Conservation (phyloP, 1,140 invertebrate genomes). For the Drosophila watanabei region DNA sequence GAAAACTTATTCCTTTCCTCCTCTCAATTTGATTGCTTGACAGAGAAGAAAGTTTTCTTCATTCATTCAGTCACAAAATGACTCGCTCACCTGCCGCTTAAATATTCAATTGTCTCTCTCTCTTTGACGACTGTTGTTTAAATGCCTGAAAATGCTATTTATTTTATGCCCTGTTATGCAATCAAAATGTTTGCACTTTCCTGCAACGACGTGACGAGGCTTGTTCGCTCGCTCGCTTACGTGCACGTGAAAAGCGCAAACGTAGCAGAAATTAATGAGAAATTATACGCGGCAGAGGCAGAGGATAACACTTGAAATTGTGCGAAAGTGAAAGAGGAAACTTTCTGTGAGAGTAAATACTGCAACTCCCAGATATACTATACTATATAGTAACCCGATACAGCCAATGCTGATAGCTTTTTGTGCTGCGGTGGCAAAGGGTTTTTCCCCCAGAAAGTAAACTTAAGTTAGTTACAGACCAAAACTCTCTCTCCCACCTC, state of each 20-base stretch:
- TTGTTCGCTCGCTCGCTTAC: constrained; percentile 13
- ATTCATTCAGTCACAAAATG: constrained; percentile 25
- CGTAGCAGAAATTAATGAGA: constrained; percentile 80
- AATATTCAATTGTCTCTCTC: constrained; percentile 45
- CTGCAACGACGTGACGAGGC: constrained; percentile 26
- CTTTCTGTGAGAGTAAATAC: constrained; percentile 33
- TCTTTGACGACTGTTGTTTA: constrained; percentile 19
- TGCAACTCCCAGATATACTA: background rate
- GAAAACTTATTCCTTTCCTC: constrained; percentile 27
- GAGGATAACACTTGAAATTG: constrained; percentile 40
- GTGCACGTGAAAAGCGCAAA: constrained; percentile 69
- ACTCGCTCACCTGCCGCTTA: constrained; percentile 33
- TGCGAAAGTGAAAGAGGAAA: constrained; percentile 42
- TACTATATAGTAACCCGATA: constrained; percentile 36
- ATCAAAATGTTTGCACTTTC: constrained; percentile 53
- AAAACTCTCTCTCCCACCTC: background rate
- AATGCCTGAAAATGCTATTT: constrained; percentile 50
- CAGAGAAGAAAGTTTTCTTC: constrained; percentile 14
- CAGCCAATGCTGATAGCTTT: constrained; percentile 61
- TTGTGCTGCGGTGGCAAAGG: constrained; percentile 34
- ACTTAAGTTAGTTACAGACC: constrained; percentile 54
- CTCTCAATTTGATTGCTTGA: constrained; percentile 28
- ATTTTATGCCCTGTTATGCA: constrained; percentile 51
- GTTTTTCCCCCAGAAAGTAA: constrained; percentile 11
- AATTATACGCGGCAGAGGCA: constrained; percentile 53